Conservation (phyloP, 2,888 invertebrate genomes). For the Athripsodes cinereus region DNA sequence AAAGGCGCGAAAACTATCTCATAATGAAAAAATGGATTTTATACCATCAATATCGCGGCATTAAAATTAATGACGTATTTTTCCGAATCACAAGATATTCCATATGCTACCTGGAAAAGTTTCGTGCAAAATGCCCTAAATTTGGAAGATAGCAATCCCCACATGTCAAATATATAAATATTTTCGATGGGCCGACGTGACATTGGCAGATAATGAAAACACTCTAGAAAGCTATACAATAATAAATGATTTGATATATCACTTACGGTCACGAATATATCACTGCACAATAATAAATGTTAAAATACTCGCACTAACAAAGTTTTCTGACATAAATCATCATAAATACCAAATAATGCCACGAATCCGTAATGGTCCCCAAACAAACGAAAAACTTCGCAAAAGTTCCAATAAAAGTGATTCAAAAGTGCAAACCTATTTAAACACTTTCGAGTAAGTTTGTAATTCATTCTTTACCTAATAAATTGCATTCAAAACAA, state of each 20-base stretch:
- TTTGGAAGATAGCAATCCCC: not conserved
- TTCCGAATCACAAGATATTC: not conserved
- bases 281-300: not conserved
- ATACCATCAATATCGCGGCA: no score
- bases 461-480: not conserved
- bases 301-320: not conserved
- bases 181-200: conserved; percentile 18
- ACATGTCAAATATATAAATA: conserved; percentile 20
- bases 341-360: conserved; percentile 14
- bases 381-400: conserved; percentile 2
- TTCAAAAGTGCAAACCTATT: not conserved
- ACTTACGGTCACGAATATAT: no score
- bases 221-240: not conserved
- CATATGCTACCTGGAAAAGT: not conserved
- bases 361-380: conserved; percentile 12
- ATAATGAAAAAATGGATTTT: conserved; percentile 2
- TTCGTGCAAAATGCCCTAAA: not conserved
- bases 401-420: not conserved
- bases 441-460: not conserved
- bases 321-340: conserved; percentile 5
- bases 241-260: not conserved
- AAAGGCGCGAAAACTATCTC: conserved; percentile 21
- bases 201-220: conserved; percentile 15
- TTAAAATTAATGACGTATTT: not conserved
- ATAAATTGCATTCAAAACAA: conserved; percentile 13